A percentile compares a stretch with the other conserved stretches of the same genome.
Evolutionary conservation across 2,113 vertebrate genomes (phyloP).

Genomic region (Rutilus rutilus): DNA sequence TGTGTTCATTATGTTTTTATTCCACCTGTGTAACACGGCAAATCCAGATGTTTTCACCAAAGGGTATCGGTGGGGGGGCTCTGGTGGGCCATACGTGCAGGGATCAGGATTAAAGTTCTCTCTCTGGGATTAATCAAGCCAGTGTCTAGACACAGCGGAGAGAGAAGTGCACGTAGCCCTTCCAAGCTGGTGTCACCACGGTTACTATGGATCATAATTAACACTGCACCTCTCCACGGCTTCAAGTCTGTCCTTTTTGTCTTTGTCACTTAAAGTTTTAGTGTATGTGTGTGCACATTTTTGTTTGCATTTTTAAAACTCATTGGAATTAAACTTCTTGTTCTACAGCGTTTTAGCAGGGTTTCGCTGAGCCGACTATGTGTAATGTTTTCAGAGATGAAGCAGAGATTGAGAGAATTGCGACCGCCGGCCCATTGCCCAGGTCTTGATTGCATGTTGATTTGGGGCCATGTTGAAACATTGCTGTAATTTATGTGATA

Average conservation of each 20-base stretch:
- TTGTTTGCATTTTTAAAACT: not conserved
- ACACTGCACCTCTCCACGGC: not conserved
- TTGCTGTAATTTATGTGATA: slow-evolving; percentile 62
- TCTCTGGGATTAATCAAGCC: slow-evolving; percentile 68
- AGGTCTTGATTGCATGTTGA: slow-evolving; percentile 67
- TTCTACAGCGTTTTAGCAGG: not conserved
- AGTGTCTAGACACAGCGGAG: slow-evolving; percentile 32
- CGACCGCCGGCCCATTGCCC: slow-evolving; percentile 54
- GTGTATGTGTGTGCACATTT: not conserved
- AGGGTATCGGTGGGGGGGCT: slow-evolving; percentile 47
- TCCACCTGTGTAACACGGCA: not conserved
- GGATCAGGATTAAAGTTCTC: slow-evolving; percentile 64
- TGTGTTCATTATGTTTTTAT: not conserved
- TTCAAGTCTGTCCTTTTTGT: slow-evolving; percentile 44
- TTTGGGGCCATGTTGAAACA: slow-evolving; percentile 59
- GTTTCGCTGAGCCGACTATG: slow-evolving; percentile 24
- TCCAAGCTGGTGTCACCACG: slow-evolving; percentile 20
- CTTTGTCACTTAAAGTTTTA: slow-evolving; percentile 33
- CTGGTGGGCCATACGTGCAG: slow-evolving; percentile 46
- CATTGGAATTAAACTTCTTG: not conserved
- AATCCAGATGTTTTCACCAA: slow-evolving; percentile 44
- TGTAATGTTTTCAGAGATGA: slow-evolving; percentile 46
- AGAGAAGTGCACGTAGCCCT: slow-evolving; percentile 25
- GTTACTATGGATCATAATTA: slow-evolving; percentile 25
- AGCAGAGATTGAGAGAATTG: slow-evolving; percentile 54